Base-by-base conservation (phyloP, 2,113 vertebrate species). In the Aspiorhynchus laticeps region DNA sequence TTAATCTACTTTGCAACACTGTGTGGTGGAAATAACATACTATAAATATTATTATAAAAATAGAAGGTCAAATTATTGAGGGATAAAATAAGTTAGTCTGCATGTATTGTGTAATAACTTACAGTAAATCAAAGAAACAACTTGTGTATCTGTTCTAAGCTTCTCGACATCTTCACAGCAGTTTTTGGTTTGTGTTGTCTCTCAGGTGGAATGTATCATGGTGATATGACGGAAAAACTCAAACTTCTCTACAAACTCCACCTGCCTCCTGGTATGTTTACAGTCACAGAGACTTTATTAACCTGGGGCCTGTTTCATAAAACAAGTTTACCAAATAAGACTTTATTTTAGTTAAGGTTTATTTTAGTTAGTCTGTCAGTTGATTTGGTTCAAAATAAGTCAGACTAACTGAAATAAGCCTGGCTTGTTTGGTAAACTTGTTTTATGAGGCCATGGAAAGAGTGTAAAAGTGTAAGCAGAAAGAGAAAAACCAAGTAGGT, bases 171-270 rank as follows among this genome's bases (percentile, higher is more conserved):
- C 59, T 26, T 63, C 61, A 14, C 5, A 5, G 1, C 19, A 2
- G 1, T 71, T 36, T 71, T 36, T 36, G 31, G 15, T 3, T 24
- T 51, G 33, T 56, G 19, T 79, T 88, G 31, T 85, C n/a, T 82
- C 46, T 2, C 91, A 99, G 98, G 97, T 91, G 96, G 96, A 38
- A 97, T 99, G 98, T 99, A 97, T 93, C 98, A 99, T 1, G 97
- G 98, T 15, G 98, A 99, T 92, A 95, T 99, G 92, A 98, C 96
- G 0, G 98, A 99, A 87, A 99, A 99, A 92, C 94, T 99, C 73
- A 99, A 99, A 92, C 93, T 97, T 5, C 95, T 99, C 7, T 99
- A 98, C 94, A 99, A 98, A 92, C 95, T 99, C 21, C 98, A 99
- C 90, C 91, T 99, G 59, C 97, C 97, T 36, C 98, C 98, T 89